Conservation (phyloP, 30 jellyfish, hydroid and myxozoan genomes). For the Turritopsis rubra region DNA sequence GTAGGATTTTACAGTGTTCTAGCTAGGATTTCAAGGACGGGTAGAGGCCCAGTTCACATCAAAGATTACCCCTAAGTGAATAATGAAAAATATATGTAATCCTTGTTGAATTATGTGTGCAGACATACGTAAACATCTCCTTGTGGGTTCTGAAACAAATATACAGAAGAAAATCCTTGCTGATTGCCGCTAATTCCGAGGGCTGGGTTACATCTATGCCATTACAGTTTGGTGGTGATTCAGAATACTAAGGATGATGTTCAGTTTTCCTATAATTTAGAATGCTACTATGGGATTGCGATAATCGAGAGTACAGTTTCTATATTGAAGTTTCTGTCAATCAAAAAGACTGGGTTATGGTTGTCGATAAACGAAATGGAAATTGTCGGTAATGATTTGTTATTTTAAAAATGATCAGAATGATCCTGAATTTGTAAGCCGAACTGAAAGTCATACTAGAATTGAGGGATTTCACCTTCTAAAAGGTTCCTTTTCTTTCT, state of each 20-base stretch:
- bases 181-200: too few relatives aligned
- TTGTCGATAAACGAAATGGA: slow-evolving; percentile 64
- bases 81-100: too few relatives aligned
- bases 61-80: too few relatives aligned
- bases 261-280: slow-evolving; percentile 34
- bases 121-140: too few relatives aligned
- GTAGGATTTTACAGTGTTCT: too few relatives aligned
- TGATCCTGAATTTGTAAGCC: not conserved
- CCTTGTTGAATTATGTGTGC: too few relatives aligned
- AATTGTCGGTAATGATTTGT: slow-evolving; percentile 55
- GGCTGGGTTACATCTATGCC: too few relatives aligned
- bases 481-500: not conserved
- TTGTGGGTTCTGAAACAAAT: too few relatives aligned
- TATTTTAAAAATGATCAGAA: not conserved
- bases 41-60: too few relatives aligned
- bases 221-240: not conserved
- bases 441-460: not conserved
- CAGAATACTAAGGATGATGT: not conserved
- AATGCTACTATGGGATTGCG: slow-evolving; percentile 98
- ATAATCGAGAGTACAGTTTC: slow-evolving; percentile 70
- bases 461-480: not conserved
- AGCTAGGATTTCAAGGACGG: too few relatives aligned
- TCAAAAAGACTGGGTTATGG: slow-evolving; percentile 67
- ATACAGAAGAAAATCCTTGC: too few relatives aligned
- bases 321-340: slow-evolving; percentile 82